Base-by-base conservation (phyloP, 1,140 invertebrate species). In the Aleiodes sp. region DNA sequence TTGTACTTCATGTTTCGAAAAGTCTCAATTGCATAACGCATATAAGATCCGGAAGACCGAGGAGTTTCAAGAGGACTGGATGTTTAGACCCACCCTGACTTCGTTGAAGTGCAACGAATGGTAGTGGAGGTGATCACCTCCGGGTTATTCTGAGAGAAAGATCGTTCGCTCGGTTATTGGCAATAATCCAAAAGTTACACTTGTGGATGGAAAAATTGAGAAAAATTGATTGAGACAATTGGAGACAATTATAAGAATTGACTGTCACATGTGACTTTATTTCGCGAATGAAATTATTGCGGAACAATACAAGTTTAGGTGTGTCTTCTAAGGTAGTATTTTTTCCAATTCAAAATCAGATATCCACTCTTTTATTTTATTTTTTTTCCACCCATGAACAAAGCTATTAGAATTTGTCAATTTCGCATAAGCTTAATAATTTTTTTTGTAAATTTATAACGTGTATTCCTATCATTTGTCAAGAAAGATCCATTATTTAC, bases 91-190 rank as follows among this genome's bases (percentile, higher is more conserved):
- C n/a, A 6, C 35, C 62, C 4, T 24, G 39, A 35, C 56, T 41
- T 70, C 74, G n/a, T n/a, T 74, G 72, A 73, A 73, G 73, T 71
- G 75, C 60, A 35, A 63, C 64, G 41, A 65, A 35, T n/a, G 52
- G 31, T 33, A 8, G 46, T 16, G 21, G 76, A 76, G 78, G 76
- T 80, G 81, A 78, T 81, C 82, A 85, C 82, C 84, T 85, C 82
- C 73, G 76, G 81, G 82, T 85, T 86, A 86, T 86, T 86, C 84
- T 85, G 72, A 80, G 80, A 74, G 72, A 68, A 72, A 78, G 65
- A 70, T 21, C 46, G 46, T 24, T 59, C 59, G 39, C 60, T 66
- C 64, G 37, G 46, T 28, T 70, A 63, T 64, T 73, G 71, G 71
- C 43, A 10, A 24, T 12, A 14, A 2, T 63, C 71, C 71, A 73